Percentiles rank a stretch among this genome's conserved stretches.
Evolutionary conservation across 1,140 invertebrate species (phyloP).

Genomic region (Daktulosphaira vitifoliae): DNA sequence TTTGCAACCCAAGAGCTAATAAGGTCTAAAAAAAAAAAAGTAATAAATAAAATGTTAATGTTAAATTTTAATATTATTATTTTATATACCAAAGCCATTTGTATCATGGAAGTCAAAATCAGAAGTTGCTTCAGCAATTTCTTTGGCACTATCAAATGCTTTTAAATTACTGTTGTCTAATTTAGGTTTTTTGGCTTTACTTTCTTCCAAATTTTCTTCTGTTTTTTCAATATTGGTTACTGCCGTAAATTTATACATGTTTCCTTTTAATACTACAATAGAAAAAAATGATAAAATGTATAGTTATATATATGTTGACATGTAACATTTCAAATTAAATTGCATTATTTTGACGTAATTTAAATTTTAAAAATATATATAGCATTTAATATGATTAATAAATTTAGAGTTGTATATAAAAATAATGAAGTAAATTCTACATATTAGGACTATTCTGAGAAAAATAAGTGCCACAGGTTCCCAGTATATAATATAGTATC

Average conservation of each 20-base stretch:
- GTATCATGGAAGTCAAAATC: neutral
- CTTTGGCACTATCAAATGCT: neutral
- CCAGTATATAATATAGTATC: too few relatives aligned
- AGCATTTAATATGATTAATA: too few relatives aligned
- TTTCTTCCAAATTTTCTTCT: neutral
- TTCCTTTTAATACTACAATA: neutral
- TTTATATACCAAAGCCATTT: neutral
- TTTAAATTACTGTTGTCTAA: neutral
- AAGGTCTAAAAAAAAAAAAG: neutral
- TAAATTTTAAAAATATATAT: too few relatives aligned
- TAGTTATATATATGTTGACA: too few relatives aligned
- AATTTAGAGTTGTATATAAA: too few relatives aligned
- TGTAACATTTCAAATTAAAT: too few relatives aligned
- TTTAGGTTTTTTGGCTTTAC: neutral
- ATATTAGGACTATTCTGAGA: too few relatives aligned
- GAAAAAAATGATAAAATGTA: neutral
- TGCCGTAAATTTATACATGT: neutral
- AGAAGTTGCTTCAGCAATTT: neutral
- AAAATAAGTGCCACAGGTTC: too few relatives aligned
- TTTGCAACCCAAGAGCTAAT: neutral
- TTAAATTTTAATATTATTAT: too few relatives aligned
- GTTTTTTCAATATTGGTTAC: neutral
- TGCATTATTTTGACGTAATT: too few relatives aligned
- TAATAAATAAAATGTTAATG: too few relatives aligned
- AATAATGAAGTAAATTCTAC: too few relatives aligned